A percentile compares a stretch with the other conserved stretches of the same genome.
Evolutionary conservation across 1,140 invertebrate genomes (phyloP).

Genomic region (Saccostrea cuccullata): DNA sequence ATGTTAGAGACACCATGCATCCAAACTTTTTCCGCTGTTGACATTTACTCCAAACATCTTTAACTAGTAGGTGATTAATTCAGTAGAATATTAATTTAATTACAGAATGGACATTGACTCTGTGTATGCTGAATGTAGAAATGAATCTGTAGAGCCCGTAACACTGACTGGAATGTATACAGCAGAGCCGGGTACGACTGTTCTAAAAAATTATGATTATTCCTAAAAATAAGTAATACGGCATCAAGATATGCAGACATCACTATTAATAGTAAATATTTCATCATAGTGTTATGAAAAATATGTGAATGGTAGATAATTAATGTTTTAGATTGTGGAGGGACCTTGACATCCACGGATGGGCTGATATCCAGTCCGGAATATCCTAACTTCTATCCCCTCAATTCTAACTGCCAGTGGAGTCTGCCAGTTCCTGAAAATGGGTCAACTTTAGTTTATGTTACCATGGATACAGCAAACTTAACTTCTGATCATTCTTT

Average conservation of each 20-base stretch:
- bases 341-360: not conserved
- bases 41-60: too few relatives aligned
- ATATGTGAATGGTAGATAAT: not conserved
- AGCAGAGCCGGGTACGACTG: not conserved
- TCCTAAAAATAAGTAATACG: too few relatives aligned
- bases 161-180: not conserved
- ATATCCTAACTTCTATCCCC: slow-evolving; percentile 40
- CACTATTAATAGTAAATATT: too few relatives aligned
- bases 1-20: too few relatives aligned
- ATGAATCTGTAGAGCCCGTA: not conserved
- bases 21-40: too few relatives aligned
- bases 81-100: not conserved
- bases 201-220: not conserved
- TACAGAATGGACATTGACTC: not conserved
- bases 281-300: too few relatives aligned
- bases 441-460: not conserved
- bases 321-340: slow-evolving; percentile 36
- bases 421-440: slow-evolving; percentile 22
- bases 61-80: not conserved
- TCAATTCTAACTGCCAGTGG: slow-evolving; percentile 44
- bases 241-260: too few relatives aligned
- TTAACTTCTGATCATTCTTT: not conserved
- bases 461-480: slow-evolving; percentile 3
- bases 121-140: not conserved
- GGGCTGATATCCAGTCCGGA: not conserved